phyloP scores from a whole-genome alignment of 2,113 vertebrate species.

The Odontophorus gujanensis region DNA sequence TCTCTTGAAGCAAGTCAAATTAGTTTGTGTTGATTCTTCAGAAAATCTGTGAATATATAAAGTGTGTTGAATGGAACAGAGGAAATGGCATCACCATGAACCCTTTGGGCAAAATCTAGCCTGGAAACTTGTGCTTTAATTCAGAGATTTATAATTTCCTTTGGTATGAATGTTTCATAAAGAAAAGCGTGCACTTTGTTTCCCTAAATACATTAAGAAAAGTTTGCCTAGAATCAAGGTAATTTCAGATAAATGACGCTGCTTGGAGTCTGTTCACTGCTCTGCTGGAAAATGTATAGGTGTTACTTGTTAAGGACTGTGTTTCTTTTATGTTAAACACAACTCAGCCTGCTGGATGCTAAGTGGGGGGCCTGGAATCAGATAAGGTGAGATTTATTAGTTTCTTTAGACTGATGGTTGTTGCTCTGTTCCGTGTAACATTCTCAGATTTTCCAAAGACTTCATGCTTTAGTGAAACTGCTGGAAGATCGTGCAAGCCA shows the following conservation, averaged over 20 bases:
- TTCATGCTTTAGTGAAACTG: not conserved
- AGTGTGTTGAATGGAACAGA: not conserved
- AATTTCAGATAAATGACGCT: constrained; percentile 16
- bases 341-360: not conserved
- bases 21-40: not conserved
- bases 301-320: not conserved
- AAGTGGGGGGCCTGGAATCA: not conserved
- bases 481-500: not conserved
- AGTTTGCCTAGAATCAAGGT: constrained; percentile 8
- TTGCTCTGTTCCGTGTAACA: not conserved
- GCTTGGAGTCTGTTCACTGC: not conserved
- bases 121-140: not conserved
- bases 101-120: not conserved
- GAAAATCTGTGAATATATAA: not conserved
- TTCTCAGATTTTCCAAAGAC: not conserved
- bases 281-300: constrained; percentile 13
- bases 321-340: constrained; percentile 14
- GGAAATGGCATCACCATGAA: not conserved
- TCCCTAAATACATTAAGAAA: constrained; percentile 3
- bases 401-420: not conserved
- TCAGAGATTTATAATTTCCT: not conserved
- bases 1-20: not conserved
- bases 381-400: not conserved
- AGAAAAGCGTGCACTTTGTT: not conserved
- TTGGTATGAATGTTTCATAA: not conserved